Conservation (phyloP, 2,113 vertebrate species). For the Cardinalis cardinalis region DNA sequence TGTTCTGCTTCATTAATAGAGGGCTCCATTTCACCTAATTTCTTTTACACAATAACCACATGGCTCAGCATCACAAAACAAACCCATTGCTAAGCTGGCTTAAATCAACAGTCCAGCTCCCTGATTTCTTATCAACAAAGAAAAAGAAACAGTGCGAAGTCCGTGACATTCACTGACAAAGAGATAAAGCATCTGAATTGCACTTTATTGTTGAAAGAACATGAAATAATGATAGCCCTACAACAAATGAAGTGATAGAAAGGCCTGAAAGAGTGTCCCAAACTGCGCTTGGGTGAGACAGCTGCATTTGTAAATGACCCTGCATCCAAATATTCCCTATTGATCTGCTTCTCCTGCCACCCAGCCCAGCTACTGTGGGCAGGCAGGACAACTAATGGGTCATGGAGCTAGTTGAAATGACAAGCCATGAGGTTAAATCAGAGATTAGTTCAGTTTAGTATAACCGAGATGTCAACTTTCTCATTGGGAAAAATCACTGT, state of each 20-base stretch:
- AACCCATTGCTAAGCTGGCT: not conserved
- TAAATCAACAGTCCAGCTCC: not conserved
- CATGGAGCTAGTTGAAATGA: not conserved
- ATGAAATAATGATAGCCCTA: not conserved
- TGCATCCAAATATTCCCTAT: not conserved
- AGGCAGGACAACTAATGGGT: not conserved
- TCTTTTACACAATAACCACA: not conserved
- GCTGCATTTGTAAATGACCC: not conserved
- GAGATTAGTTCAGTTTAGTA: not conserved
- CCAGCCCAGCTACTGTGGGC: rapidly evolving
- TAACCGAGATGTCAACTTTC: not conserved
- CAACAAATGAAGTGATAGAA: not conserved
- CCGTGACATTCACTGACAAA: not conserved
- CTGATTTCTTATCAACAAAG: not conserved
- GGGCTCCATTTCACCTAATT: not conserved
- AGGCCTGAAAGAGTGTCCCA: not conserved
- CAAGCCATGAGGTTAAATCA: not conserved
- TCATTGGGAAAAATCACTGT: not conserved
- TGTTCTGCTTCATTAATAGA: not conserved
- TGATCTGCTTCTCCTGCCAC: not conserved
- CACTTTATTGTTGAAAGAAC: not conserved
- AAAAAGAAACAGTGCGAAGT: not conserved
- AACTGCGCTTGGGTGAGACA: not conserved
- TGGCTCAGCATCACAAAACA: not conserved
- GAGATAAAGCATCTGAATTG: not conserved